A percentile compares a stretch with the other conserved stretches of the same genome.
These are phyloP conservation scores for Danio choprae DNA, from an alignment of 2,797 vertebrate species.

Conservation along the genomic window DNA sequence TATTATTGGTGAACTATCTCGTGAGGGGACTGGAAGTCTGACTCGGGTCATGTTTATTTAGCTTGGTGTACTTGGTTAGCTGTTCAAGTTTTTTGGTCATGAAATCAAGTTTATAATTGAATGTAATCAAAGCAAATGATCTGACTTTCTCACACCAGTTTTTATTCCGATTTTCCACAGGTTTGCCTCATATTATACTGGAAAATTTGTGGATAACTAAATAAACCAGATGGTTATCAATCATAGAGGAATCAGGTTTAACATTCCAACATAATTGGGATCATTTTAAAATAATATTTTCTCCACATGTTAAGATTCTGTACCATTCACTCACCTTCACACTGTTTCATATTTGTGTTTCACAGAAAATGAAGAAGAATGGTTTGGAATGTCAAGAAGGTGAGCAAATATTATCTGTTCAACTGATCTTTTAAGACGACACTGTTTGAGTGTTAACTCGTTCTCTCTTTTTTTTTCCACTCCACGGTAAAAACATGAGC, in stretches of 20 bases:
- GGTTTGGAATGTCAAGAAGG: not conserved
- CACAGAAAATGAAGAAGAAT: not conserved
- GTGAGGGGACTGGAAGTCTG: not conserved
- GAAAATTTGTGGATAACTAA: not conserved
- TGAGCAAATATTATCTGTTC: not conserved
- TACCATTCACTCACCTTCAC: not conserved
- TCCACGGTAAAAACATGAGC: not conserved
- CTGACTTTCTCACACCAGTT: not conserved
- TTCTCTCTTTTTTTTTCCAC: no score
- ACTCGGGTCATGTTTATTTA: not conserved
- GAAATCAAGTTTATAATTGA: not conserved
- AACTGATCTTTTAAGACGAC: not conserved
- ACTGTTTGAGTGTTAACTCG: not conserved
- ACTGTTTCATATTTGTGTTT: not conserved
- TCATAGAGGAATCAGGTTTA: not conserved
- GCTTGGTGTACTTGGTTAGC: not conserved
- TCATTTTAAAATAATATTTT: not conserved
- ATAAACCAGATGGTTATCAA: not conserved
- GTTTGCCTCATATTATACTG: no score
- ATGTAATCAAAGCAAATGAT: not conserved
- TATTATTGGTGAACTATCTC: conserved; percentile 21
- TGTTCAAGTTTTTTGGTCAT: not conserved
- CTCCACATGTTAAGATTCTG: not conserved
- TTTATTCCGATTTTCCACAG: not conserved
- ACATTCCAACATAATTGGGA: not conserved